These are phyloP conservation scores for Antedon bifida DNA, from an alignment of 35 echinoderm and acorn worm genomes.

Conservation along the genomic window DNA sequence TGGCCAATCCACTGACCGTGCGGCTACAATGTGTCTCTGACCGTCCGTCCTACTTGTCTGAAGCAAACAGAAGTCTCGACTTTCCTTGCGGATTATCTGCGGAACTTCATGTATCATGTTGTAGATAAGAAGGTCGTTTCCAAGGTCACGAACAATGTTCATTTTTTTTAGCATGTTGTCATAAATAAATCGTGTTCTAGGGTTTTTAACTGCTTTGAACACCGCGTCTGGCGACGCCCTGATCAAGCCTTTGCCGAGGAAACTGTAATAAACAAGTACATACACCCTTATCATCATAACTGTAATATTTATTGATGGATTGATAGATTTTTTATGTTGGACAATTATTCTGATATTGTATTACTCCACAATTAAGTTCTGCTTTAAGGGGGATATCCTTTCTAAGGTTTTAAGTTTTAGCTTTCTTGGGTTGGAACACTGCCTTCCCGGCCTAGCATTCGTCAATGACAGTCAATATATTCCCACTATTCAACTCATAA, in stretches of 20 bases:
- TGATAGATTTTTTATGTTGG: too few species aligned
- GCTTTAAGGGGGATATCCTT: too few species aligned
- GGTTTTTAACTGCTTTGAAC: conserved; percentile 68
- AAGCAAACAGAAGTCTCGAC: conserved; percentile 65
- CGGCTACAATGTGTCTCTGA: conserved; percentile 50
- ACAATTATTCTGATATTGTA: too few species aligned
- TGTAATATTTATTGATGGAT: too few species aligned
- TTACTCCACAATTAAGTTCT: too few species aligned
- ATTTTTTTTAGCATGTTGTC: conserved; percentile 83
- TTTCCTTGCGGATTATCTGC: conserved; percentile 67
- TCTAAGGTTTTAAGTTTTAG: too few species aligned
- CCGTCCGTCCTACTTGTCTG: conserved; percentile 57
- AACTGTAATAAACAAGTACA: conserved; percentile 19
- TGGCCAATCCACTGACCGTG: conserved; percentile 35
- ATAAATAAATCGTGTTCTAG: conserved; percentile 75
- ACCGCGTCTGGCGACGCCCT: conserved; percentile 50
- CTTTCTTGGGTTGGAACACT: too few species aligned
- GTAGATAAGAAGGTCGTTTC: conserved; percentile 13
- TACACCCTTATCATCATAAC: not conserved
- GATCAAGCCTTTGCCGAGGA: conserved; percentile 77
- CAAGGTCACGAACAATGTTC: conserved; percentile 24
- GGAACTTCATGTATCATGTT: conserved; percentile 72
- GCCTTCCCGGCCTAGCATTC: too few species aligned
- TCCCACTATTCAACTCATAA: too few species aligned
- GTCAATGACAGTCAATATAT: too few species aligned